Evolutionary conservation across 2,888 invertebrate species (phyloP).

Genomic region (Gnatocerus cornutus): DNA sequence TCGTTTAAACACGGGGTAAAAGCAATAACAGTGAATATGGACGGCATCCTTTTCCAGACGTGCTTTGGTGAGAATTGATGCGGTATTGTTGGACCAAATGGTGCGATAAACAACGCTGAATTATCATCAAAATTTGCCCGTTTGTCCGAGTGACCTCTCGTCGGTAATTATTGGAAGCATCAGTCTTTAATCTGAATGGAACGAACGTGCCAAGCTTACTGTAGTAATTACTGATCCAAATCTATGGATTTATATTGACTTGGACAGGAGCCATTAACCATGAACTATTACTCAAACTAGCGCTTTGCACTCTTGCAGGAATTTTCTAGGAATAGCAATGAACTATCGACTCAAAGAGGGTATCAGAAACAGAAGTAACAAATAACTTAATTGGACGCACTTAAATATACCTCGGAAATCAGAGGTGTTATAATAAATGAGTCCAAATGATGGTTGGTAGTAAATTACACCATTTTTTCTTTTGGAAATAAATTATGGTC

Average conservation of each 20-base stretch:
- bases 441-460: conserved; percentile 16
- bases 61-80: conserved; percentile 42
- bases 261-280: conserved; percentile 48
- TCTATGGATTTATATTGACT: conserved; percentile 48
- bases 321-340: conserved; percentile 19
- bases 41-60: neutral
- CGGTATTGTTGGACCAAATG: conserved; percentile 51
- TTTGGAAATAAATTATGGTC: conserved; percentile 1
- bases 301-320: conserved; percentile 25
- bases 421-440: conserved; percentile 23
- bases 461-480: conserved; percentile 13
- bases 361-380: conserved; percentile 11
- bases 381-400: conserved; percentile 27
- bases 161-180: conserved; percentile 27
- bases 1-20: conserved; percentile 26
- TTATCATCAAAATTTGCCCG: too few relatives aligned
- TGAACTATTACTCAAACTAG: conserved; percentile 43
- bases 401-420: conserved; percentile 25
- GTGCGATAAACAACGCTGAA: conserved; percentile 53
- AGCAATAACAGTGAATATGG: conserved; percentile 8
- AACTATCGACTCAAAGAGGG: neutral
- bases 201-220: conserved; percentile 45
- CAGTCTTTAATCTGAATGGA: conserved; percentile 38
- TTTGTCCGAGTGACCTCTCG: neutral
- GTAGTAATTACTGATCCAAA: conserved; percentile 48